Evolutionary conservation across 2,113 vertebrate genomes (phyloP), one percentile per base, ranked within the genome.

Genomic region (Eolophus roseicapilla): DNA sequence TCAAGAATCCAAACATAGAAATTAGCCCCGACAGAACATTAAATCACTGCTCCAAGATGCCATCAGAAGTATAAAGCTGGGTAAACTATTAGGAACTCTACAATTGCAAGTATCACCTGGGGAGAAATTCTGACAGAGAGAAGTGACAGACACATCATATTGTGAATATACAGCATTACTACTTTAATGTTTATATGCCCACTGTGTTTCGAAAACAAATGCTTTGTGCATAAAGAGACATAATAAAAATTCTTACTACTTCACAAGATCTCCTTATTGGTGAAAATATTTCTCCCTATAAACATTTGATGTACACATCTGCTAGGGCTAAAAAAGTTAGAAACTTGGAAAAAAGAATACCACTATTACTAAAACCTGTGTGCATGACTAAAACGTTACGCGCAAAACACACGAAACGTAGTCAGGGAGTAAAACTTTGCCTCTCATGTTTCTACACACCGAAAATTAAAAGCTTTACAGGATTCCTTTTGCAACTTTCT

Each of bases 251-350:
- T 84, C 94, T 74, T 93, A 53, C 75, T 90, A 82, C 93, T 97
- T 97, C 93, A 94, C 17, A 63, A 92, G 87, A 83, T 60, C 93
- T 96, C 73, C 73, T 96, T 92, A 97, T 95, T 92, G 67, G 73
- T 41, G 92, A 96, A 96, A 96, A 84, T 69, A 96, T 86, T 96
- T 97, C 93, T 50, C 10, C 75, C 88, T 91, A 68, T 95, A 97
- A 98, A 96, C 52, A 17, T 95, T 87, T 96, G 95, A 97, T 95
- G 89, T 49, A 93, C 90, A 94, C 96, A 98, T 97, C 96, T 98
- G 97, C 70, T 93, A 82, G 69, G 96, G 79, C 73, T 92, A 80
- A 95, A 94, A 91, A 64, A 55, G 33, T 44, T 41, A 46, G 65
- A 80, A 92, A 90, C n/a, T 71, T 28, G 8, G 17, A 53, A 84